A percentile compares a stretch with the other conserved stretches of the same genome.
Conservation (phyloP, 2,888 invertebrate genomes). For the Anagyrus pseudococci region DNA sequence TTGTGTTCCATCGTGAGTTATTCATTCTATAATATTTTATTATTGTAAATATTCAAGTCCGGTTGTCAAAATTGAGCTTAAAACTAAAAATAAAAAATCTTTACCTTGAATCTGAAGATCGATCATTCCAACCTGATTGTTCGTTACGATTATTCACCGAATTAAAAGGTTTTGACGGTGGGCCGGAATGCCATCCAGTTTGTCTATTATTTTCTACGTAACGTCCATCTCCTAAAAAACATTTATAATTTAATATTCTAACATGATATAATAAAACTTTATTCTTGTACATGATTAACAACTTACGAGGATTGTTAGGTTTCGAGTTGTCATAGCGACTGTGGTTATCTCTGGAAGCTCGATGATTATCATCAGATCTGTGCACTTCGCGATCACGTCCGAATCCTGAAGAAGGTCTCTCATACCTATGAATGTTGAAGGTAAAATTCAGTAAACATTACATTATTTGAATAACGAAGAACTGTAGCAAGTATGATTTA, state of each 20-base stretch:
- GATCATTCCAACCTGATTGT: slow-evolving; percentile 56
- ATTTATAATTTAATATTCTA: background rate
- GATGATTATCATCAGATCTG: slow-evolving; percentile 56
- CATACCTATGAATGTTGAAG: slow-evolving; percentile 53
- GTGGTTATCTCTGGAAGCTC: slow-evolving; percentile 57
- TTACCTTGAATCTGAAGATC: slow-evolving; percentile 58
- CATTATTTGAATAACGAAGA: background rate
- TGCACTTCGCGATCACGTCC: slow-evolving; percentile 58
- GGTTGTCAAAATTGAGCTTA: no score
- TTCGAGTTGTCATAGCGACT: slow-evolving; percentile 57
- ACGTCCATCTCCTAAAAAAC: slow-evolving; percentile 54
- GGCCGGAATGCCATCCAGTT: slow-evolving; percentile 58
- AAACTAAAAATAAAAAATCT: no score
- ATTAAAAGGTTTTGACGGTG: slow-evolving; percentile 57
- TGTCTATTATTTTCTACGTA: slow-evolving; percentile 58
- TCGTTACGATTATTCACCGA: slow-evolving; percentile 57
- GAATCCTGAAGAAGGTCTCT: slow-evolving; percentile 52
- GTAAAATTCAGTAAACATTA: background rate
- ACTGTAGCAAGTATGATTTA: background rate
- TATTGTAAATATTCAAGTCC: no score
- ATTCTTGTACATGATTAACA: no score
- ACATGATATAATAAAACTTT: no score
- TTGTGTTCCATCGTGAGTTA: slow-evolving; percentile 41
- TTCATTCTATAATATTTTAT: slow-evolving; percentile 14
- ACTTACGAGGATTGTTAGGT: slow-evolving; percentile 58